These are phyloP conservation scores for Lagenorhynchus albirostris DNA, from an alignment of 2,113 vertebrate species.

Conservation along the genomic window DNA sequence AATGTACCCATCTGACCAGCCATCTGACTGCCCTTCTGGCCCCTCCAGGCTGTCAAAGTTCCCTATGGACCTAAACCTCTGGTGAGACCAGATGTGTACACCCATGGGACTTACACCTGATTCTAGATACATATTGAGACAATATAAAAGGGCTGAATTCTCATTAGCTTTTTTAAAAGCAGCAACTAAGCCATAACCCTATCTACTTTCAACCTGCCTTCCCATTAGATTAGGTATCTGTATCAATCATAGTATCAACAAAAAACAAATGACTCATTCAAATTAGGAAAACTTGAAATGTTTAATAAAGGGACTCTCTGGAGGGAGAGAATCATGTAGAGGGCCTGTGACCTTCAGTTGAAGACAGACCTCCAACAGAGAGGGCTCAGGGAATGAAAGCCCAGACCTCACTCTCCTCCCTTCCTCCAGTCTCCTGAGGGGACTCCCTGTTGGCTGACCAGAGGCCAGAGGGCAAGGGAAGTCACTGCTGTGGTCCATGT, in stretches of 20 bases:
- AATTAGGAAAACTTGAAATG: background rate
- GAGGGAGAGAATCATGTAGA: background rate
- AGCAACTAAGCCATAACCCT: background rate
- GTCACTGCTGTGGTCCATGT: background rate
- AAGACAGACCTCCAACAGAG: background rate
- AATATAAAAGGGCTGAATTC: background rate
- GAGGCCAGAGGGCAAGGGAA: background rate
- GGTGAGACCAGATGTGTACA: background rate
- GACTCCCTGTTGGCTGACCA: background rate
- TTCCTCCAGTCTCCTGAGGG: background rate
- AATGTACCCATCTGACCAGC: background rate
- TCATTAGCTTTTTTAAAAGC: background rate
- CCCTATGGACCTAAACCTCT: background rate
- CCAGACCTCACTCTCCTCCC: background rate
- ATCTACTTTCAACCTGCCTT: background rate
- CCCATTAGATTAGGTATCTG: background rate
- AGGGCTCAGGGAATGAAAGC: background rate
- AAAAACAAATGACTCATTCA: background rate
- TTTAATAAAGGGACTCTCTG: background rate
- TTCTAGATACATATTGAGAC: background rate
- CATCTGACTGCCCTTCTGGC: background rate
- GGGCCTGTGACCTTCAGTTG: background rate
- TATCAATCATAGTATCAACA: background rate
- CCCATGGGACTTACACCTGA: background rate
- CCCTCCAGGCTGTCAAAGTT: background rate